A percentile compares a stretch with the other conserved stretches of the same genome.
These are phyloP conservation scores for Lochmaea capreae DNA, from an alignment of 2,888 invertebrate genomes.

Conservation along the genomic window DNA sequence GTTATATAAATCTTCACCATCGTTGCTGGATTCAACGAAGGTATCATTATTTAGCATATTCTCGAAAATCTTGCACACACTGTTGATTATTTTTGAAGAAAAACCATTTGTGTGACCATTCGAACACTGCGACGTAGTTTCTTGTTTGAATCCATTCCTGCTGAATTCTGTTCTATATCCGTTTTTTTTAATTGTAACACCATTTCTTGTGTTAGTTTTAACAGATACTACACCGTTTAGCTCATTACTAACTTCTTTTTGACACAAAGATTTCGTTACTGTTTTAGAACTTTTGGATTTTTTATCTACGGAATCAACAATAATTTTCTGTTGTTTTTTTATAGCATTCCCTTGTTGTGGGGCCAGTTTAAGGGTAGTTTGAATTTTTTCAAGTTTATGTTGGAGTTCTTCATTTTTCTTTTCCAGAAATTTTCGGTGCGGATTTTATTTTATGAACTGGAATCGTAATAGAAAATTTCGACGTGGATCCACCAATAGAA, in stretches of 20 bases:
- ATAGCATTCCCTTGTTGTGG: slow-evolving; percentile 29
- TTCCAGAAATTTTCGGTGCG: slow-evolving; percentile 71
- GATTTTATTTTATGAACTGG: slow-evolving; percentile 55
- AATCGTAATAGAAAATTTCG: slow-evolving; percentile 47
- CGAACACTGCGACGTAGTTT: neutral
- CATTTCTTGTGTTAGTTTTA: slow-evolving; percentile 30
- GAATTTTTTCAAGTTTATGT: slow-evolving; percentile 70
- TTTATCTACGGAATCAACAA: slow-evolving; percentile 32
- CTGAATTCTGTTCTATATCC: slow-evolving; percentile 34
- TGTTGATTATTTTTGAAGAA: slow-evolving; percentile 41
- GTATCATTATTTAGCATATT: slow-evolving; percentile 52
- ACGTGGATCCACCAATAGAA: slow-evolving; percentile 49
- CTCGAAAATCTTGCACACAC: slow-evolving; percentile 57
- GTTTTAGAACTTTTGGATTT: slow-evolving; percentile 27
- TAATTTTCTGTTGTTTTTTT: slow-evolving; percentile 37
- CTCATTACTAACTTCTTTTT: slow-evolving; percentile 16
- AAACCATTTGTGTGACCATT: slow-evolving; percentile 43
- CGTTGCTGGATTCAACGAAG: slow-evolving; percentile 46
- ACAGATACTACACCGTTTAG: slow-evolving; percentile 33
- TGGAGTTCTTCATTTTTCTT: slow-evolving; percentile 72
- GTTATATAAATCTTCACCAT: slow-evolving; percentile 48
- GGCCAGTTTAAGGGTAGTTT: slow-evolving; percentile 50
- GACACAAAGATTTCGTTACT: slow-evolving; percentile 13
- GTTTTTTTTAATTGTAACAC: slow-evolving; percentile 31
- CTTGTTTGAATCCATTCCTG: slow-evolving; percentile 38